phyloP scores from a whole-genome alignment of 2,888 invertebrate species.

The Chesias legatella region DNA sequence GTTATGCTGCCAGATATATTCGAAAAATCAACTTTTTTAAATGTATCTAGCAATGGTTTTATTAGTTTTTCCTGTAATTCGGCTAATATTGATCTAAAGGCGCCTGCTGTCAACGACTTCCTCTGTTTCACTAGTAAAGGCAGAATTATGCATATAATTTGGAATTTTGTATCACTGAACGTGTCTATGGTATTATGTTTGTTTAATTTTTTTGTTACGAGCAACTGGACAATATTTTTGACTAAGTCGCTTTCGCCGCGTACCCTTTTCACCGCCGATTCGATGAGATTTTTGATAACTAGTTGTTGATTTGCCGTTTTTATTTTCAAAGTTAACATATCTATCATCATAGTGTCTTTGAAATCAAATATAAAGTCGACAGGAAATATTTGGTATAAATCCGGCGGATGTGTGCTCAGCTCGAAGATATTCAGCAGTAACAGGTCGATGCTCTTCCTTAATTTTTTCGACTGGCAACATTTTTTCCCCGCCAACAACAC shows the following conservation, averaged over 20 bases:
- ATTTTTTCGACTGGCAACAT: slow-evolving; percentile 52
- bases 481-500: slow-evolving; percentile 59
- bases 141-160: slow-evolving; percentile 62
- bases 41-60: slow-evolving; percentile 52
- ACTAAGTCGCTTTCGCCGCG: slow-evolving; percentile 59
- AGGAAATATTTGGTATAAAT: slow-evolving; percentile 64
- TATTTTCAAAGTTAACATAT: slow-evolving; percentile 57
- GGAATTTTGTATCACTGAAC: slow-evolving; percentile 60
- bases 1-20: slow-evolving; percentile 29
- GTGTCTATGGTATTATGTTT: slow-evolving; percentile 47
- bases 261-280: slow-evolving; percentile 65
- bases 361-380: slow-evolving; percentile 59
- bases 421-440: slow-evolving; percentile 60
- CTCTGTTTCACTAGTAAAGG: slow-evolving; percentile 68
- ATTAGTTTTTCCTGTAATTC: slow-evolving; percentile 68
- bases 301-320: slow-evolving; percentile 54
- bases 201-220: slow-evolving; percentile 46
- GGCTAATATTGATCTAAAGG: slow-evolving; percentile 60
- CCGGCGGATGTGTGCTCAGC: slow-evolving; percentile 60
- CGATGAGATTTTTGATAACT: slow-evolving; percentile 54
- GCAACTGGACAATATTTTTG: slow-evolving; percentile 55
- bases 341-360: slow-evolving; percentile 45
- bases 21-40: slow-evolving; percentile 59
- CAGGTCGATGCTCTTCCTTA: slow-evolving; percentile 49
- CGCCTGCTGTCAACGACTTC: slow-evolving; percentile 57